These are phyloP conservation scores for Geopemphigus sp. DNA, from an alignment of 1,140 invertebrate species.

Conservation along the genomic window DNA sequence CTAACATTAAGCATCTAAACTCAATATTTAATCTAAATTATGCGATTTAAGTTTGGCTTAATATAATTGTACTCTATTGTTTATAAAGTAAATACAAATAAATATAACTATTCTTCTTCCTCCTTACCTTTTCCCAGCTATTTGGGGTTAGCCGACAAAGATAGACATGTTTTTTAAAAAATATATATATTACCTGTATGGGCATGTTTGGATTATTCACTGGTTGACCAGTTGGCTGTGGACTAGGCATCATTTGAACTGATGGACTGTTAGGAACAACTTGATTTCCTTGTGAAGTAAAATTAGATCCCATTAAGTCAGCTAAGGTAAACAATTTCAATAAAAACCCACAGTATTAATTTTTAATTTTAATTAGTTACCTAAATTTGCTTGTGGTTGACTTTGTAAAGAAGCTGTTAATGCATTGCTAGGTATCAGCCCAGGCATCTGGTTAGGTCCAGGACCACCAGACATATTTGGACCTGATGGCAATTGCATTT, in stretches of 20 bases:
- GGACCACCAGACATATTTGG: conserved; percentile 31
- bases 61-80: no score
- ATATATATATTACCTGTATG: conserved; percentile 18
- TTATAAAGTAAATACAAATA: no score
- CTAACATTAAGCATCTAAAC: no score
- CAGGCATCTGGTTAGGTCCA: conserved; percentile 28
- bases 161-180: no score
- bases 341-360: no score
- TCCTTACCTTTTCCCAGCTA: no score
- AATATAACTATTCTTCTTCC: no score
- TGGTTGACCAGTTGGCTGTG: conserved; percentile 28
- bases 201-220: conserved; percentile 33
- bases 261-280: conserved; percentile 6
- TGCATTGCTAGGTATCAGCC: conserved; percentile 28
- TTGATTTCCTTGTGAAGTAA: conserved; percentile 33
- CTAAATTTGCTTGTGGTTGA: conserved; percentile 37
- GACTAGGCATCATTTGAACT: conserved; percentile 41
- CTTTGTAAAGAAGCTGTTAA: conserved; percentile 36
- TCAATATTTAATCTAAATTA: no score
- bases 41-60: no score
- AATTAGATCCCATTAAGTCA: conserved; percentile 44
- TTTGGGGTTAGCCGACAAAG: no score
- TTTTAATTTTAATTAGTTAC: conserved; percentile 8
- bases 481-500: conserved; percentile 24
- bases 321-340: not conserved